These are phyloP conservation scores for Pholis gunnellus DNA, from an alignment of 2,113 vertebrate genomes.

Conservation along the genomic window DNA sequence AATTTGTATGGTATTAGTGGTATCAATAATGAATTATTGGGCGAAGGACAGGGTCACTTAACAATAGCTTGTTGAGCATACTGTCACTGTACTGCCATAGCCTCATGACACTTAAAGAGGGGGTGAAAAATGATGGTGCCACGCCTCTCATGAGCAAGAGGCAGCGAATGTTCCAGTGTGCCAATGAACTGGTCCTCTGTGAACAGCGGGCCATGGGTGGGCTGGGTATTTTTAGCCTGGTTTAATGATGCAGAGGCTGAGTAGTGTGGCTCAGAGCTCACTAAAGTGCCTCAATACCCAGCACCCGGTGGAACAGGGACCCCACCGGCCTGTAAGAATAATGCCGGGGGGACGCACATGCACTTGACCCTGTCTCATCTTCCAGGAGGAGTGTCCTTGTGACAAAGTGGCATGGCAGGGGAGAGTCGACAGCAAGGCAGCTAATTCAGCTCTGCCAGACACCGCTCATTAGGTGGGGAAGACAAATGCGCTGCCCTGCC, in stretches of 20 bases:
- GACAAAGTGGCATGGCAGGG: constrained; percentile 63
- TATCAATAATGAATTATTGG: constrained; percentile 28
- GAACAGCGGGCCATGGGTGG: constrained; percentile 53
- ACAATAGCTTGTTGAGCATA: constrained; percentile 9
- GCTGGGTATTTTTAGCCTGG: constrained; percentile 74
- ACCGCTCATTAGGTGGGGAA: constrained; percentile 67
- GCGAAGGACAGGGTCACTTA: constrained; percentile 6
- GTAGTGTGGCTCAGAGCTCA: constrained; percentile 48
- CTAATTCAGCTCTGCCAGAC: constrained; percentile 65
- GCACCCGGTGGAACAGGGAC: constrained; percentile 40
- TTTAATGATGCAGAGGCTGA: constrained; percentile 71
- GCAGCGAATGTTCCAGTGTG: constrained; percentile 44
- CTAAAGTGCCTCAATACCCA: constrained; percentile 62
- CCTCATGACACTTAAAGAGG: constrained; percentile 17
- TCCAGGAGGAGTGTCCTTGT: constrained; percentile 69
- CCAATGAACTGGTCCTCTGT: constrained; percentile 38
- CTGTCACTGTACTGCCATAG: constrained; percentile 2
- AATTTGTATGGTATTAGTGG: background rate
- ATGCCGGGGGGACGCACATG: constrained; percentile 50
- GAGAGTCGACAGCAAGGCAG: constrained; percentile 52
- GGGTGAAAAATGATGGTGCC: constrained; percentile 30
- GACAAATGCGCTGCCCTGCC: constrained; percentile 59
- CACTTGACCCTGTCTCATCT: constrained; percentile 77
- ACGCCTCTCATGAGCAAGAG: constrained; percentile 24
- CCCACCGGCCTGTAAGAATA: constrained; percentile 56